Evolutionary conservation across 1,140 invertebrate species (phyloP), one percentile per base, ranked within the genome.

Genomic region (Colletes gigas): DNA sequence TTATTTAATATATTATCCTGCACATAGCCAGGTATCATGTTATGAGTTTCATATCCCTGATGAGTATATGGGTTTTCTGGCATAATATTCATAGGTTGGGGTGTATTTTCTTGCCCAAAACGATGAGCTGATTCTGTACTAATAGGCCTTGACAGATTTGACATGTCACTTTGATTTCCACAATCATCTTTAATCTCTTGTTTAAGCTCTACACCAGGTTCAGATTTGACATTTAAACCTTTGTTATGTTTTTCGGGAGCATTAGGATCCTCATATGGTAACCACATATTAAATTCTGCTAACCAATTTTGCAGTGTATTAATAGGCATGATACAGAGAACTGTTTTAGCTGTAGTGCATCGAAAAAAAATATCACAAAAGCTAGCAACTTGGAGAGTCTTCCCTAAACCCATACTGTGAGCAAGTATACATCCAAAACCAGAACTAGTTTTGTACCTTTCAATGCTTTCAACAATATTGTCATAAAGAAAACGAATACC

Each of bases 301-400:
- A 98, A 93, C 99, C 99, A 99, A 94, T 99, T 99, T 94, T 99
- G 98, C 71, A 99, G 94, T 3, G 99, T 99, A 94, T 99, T 99
- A 73, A 99, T 99, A 1, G 99, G 99, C 95, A 99, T 99, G 84
- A 99, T 99, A 89, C 98, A 98, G 10, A 99, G 93, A 5, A 99
- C 98, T 52, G 96, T 97, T 90, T 96, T 97, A 8, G 97, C 97
- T n/a, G 95, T 95, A 0, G 98, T 99, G 89, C 98, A 96, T 69
- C 98, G 94, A 84, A 99, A 94, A 93, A 99, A 99, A 83, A 99
- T 97, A 93, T 99, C 98, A 90, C 97, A 97, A 94, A 99, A 99
- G 84, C 97, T 97, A 47, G 99, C 97, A 63, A 99, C 94, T 88
- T 99, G 99, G 60, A 99, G 94, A 0, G 99, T 99, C 94, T 99